phyloP scores from a whole-genome alignment of 37 sponge, comb jelly and placozoan species.

The Ianthella basta region DNA sequence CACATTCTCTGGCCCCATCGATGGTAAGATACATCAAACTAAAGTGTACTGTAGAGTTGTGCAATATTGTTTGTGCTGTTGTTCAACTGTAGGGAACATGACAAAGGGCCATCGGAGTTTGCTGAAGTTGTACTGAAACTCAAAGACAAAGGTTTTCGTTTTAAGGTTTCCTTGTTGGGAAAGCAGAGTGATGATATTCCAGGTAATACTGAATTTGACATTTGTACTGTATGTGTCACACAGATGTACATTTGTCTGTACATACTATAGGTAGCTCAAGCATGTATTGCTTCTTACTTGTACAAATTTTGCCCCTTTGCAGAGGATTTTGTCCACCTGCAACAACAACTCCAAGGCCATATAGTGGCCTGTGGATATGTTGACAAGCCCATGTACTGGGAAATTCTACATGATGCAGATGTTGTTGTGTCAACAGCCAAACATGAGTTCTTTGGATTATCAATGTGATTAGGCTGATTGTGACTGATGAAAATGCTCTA shows the following conservation, averaged over 20 bases:
- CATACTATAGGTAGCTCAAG: neutral
- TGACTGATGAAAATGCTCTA: too few species aligned
- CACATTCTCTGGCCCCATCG: constrained; percentile 96
- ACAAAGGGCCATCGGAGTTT: constrained; percentile 88
- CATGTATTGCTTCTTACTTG: too few species aligned
- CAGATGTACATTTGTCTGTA: neutral
- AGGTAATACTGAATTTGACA: constrained; percentile 47
- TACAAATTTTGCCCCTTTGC: neutral
- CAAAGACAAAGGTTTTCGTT: constrained; percentile 42
- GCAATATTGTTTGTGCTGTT: neutral
- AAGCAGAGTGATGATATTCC: constrained; percentile 79
- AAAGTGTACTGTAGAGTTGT: neutral
- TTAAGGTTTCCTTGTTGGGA: constrained; percentile 82
- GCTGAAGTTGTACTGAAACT: constrained; percentile 57
- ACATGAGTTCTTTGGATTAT: constrained; percentile 96
- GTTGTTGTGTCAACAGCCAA: constrained; percentile 89
- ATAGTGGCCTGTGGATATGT: constrained; percentile 44
- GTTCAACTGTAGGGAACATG: constrained; percentile 81
- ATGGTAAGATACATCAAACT: constrained; percentile 56
- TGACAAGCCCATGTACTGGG: constrained; percentile 55
- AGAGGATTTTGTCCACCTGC: constrained; percentile 9
- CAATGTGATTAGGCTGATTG: constrained; percentile 79
- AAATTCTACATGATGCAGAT: constrained; percentile 59
- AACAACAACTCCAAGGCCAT: neutral
- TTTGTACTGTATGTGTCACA: too few species aligned